Percentiles rank a stretch among this genome's conserved stretches.
Evolutionary conservation across 1,140 invertebrate species (phyloP).

Genomic region (Augochlora pura): DNA sequence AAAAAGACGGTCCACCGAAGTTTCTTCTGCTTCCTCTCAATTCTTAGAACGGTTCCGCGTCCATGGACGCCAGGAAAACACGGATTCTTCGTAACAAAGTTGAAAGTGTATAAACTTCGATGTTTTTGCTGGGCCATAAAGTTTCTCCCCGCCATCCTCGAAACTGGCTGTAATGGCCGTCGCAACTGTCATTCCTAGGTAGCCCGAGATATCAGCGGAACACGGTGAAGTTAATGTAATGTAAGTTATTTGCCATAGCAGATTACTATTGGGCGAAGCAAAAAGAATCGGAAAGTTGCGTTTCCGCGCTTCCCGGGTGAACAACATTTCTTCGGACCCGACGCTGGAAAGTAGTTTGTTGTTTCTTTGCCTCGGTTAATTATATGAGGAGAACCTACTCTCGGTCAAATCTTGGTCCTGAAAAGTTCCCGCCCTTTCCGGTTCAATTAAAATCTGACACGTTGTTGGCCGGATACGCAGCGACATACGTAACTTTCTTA

Average conservation of each 20-base stretch:
- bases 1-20: neutral
- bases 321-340: slow-evolving; percentile 12
- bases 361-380: neutral
- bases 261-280: slow-evolving; percentile 30
- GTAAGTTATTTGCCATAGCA: slow-evolving; percentile 44
- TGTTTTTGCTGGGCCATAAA: slow-evolving; percentile 35
- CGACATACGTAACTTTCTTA: neutral
- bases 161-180: slow-evolving; percentile 42
- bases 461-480: neutral
- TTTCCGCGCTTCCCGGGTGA: neutral
- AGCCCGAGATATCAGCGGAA: slow-evolving; percentile 32
- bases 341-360: neutral
- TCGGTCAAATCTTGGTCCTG: neutral
- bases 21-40: slow-evolving; percentile 7
- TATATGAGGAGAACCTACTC: neutral
- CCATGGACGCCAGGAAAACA: slow-evolving; percentile 12
- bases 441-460: neutral
- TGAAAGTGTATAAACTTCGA: slow-evolving; percentile 32
- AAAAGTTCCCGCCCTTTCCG: neutral
- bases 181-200: slow-evolving; percentile 39
- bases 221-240: slow-evolving; percentile 43
- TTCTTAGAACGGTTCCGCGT: slow-evolving; percentile 16
- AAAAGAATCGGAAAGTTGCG: slow-evolving; percentile 27
- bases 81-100: neutral
- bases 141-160: slow-evolving; percentile 29